Base-by-base conservation (phyloP, 2,797 vertebrate species). In the Nyctibius grandis region DNA sequence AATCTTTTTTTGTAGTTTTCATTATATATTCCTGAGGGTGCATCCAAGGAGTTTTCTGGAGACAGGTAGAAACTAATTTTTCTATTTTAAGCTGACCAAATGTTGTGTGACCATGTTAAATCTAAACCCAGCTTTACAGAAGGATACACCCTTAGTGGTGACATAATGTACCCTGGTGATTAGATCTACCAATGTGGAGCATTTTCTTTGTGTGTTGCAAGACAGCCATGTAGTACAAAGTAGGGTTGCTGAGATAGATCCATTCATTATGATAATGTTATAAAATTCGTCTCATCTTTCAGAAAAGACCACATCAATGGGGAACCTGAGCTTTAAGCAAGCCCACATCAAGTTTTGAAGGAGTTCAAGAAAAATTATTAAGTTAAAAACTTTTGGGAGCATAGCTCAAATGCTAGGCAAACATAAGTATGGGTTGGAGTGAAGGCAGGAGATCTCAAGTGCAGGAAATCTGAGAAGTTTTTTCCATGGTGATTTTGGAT, bases 161-260 rank as follows among this genome's bases (percentile, higher is more conserved):
- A 56, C 38, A 50, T 33, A 61, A 82, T 12, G 12, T 22, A 51
- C n/a, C 5, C 40, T 63, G 38, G 54, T 73, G 80, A 65, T 72
- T 63, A 60, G 80, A 36, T 13, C 22, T 26, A 34, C n/a, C 26
- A 44, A 8, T 0, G 3, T 25, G 31, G n/a, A 38, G 68, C 10
- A 15, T 56, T 53, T 70, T 61, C 31, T 61, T 51, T 40, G 25
- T 19, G 29, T 51, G 3, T 15, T 73, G n/a, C 1, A 2, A 76
- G 34, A 50, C 22, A 2, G 2, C 16, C 7, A 5, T 0, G 1
- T 12, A 60, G 63, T n/a, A 45, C 47, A 45, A 28, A 4, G 28
- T 14, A 13, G 7, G 12, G 28, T n/a, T 91, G 54, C 17, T 60
- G 80, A 67, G 63, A 38, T 19, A 45, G n/a, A 79, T 23, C 61